A percentile compares a stretch with the other conserved stretches of the same genome.
Conservation (phyloP, 2,797 vertebrate species). For the Sebastes reedi region DNA sequence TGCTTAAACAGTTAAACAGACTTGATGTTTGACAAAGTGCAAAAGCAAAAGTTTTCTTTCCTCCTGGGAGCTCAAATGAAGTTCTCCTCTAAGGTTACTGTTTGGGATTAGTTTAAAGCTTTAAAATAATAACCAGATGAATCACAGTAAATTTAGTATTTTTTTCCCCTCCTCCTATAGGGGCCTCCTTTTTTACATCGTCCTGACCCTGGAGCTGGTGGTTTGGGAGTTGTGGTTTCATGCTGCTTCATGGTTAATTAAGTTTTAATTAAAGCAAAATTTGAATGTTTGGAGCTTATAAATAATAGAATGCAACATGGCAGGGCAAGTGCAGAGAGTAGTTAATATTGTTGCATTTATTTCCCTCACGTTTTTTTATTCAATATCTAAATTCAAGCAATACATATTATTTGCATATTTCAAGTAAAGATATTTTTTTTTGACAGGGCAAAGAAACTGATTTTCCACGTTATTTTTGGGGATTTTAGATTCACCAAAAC, state of each 20-base stretch:
- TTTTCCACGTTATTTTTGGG: not conserved
- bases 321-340: not conserved
- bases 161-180: not conserved
- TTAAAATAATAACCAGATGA: slow-evolving; percentile 7
- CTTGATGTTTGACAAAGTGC: slow-evolving; percentile 17
- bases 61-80: not conserved
- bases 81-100: not conserved
- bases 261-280: slow-evolving; percentile 14
- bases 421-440: not conserved
- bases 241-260: slow-evolving; percentile 10
- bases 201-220: slow-evolving; percentile 35
- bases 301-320: not conserved
- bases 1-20: not conserved
- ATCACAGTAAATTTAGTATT: not conserved
- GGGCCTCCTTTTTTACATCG: slow-evolving; percentile 18
- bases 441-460: not conserved
- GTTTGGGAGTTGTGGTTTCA: slow-evolving; percentile 26
- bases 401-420: not conserved
- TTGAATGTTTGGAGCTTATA: not conserved
- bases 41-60: slow-evolving; percentile 6
- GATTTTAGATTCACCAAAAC: not conserved
- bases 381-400: not conserved
- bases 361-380: not conserved
- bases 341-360: not conserved
- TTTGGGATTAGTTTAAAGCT: not conserved